These are phyloP conservation scores for Andricus quercusramuli DNA, from an alignment of 2,888 invertebrate species.

Conservation along the genomic window DNA sequence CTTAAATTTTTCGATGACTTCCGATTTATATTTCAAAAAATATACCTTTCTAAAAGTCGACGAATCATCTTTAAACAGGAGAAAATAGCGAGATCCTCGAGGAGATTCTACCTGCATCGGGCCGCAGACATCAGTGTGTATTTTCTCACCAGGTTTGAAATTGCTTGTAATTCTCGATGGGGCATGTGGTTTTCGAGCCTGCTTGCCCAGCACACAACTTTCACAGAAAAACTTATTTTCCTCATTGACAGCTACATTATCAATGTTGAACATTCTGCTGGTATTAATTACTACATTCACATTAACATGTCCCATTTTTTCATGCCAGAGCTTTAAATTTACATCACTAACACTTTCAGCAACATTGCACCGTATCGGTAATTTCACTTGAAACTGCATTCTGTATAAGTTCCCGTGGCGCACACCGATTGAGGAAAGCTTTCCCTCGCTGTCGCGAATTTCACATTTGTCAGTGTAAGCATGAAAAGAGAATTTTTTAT, in stretches of 20 bases:
- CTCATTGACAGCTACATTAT: neutral
- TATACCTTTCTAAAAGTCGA: neutral
- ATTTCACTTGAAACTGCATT: conserved; percentile 41
- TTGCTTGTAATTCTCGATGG: neutral
- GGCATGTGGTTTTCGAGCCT: conserved; percentile 39
- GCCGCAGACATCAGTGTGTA: no score
- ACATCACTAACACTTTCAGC: neutral
- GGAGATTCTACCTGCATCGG: no score
- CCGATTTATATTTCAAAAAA: conserved; percentile 5
- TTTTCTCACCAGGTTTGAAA: no score
- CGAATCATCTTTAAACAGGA: neutral
- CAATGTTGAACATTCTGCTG: neutral
- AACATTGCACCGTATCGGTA: neutral
- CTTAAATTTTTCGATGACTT: conserved; percentile 7
- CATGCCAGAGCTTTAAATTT: neutral
- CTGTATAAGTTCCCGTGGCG: conserved; percentile 16
- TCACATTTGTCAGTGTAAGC: conserved; percentile 41
- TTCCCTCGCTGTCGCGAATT: conserved; percentile 40
- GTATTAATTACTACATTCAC: neutral
- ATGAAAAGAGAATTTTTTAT: conserved; percentile 45
- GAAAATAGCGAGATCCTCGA: neutral
- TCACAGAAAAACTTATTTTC: conserved; percentile 40
- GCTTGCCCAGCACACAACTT: conserved; percentile 41
- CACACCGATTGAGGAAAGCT: conserved; percentile 28
- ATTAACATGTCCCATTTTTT: neutral